A percentile compares a stretch with the other conserved stretches of the same genome.
Conservation (phyloP, 2,888 invertebrate species). For the Yponomeuta malinellus region DNA sequence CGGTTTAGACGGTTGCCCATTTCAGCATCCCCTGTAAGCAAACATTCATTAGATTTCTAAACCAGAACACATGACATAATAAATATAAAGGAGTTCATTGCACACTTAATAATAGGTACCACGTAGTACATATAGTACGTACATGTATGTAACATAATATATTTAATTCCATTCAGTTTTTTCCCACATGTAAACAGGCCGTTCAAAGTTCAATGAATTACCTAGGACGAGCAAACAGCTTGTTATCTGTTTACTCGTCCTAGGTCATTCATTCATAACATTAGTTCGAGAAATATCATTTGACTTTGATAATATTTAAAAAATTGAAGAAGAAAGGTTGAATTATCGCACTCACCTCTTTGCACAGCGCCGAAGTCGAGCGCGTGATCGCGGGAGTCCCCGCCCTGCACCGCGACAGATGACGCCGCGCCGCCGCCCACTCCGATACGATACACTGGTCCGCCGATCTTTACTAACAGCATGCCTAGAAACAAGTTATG, state of each 20-base stretch:
- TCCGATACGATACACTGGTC: slow-evolving; percentile 97
- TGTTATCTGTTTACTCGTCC: no score
- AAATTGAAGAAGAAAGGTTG: not conserved
- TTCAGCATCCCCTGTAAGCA: slow-evolving; percentile 88
- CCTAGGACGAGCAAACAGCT: no score
- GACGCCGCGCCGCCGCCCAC: slow-evolving; percentile 99
- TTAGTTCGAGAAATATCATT: no score
- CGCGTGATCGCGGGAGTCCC: slow-evolving; percentile 80
- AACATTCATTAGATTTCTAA: slow-evolving; percentile 18
- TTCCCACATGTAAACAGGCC: no score
- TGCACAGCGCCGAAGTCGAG: slow-evolving; percentile 98
- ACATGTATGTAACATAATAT: no score
- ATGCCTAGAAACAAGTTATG: slow-evolving; percentile 76
- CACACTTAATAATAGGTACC: no score
- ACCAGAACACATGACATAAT: not conserved
- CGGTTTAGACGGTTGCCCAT: slow-evolving; percentile 99
- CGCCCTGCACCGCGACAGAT: slow-evolving; percentile 94
- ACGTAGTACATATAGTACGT: no score
- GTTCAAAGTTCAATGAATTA: no score
- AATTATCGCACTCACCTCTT: slow-evolving; percentile 68
- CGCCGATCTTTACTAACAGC: slow-evolving; percentile 95
- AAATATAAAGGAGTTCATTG: no score
- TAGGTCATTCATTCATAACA: no score
- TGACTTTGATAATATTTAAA: no score
- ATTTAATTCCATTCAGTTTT: no score